A percentile compares a stretch with the other conserved stretches of the same genome.
phyloP scores from a whole-genome alignment of 1,140 invertebrate genomes.

The Ceratitis capitata region DNA sequence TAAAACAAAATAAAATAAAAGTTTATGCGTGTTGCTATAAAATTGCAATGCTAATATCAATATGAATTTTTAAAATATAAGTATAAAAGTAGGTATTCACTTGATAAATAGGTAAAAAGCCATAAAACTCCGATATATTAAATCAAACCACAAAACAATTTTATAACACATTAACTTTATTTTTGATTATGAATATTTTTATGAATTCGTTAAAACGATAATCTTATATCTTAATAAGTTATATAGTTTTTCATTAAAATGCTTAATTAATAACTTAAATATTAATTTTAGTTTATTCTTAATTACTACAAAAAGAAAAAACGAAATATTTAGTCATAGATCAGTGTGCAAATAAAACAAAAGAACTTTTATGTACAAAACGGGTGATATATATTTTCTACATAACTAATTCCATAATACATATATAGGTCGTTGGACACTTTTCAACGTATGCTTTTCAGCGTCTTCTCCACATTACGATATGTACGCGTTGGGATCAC shows the following conservation, averaged over 20 bases:
- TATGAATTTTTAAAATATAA: too few species aligned
- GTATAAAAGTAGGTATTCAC: too few species aligned
- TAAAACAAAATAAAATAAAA: too few species aligned
- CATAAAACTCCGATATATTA: too few species aligned
- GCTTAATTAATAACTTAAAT: background rate
- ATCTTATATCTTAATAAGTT: background rate
- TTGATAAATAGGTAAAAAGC: too few species aligned
- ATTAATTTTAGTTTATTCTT: too few species aligned
- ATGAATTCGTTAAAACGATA: background rate
- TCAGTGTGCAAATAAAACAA: too few species aligned
- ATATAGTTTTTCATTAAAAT: background rate
- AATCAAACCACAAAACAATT: too few species aligned
- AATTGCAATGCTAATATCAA: too few species aligned
- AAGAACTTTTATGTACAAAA: constrained; percentile 22
- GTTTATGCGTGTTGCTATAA: too few species aligned
- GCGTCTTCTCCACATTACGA: constrained; percentile 75
- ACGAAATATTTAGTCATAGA: too few species aligned
- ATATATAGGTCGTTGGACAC: background rate
- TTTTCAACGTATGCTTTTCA: constrained; percentile 61
- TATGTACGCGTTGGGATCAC: constrained; percentile 73
- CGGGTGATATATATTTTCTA: background rate
- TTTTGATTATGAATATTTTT: background rate
- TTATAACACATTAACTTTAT: constrained; percentile 2
- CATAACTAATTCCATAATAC: background rate
- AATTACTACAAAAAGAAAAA: too few species aligned